Evolutionary conservation across 2,888 invertebrate genomes (phyloP).

Genomic region (Antheraea yamamai): DNA sequence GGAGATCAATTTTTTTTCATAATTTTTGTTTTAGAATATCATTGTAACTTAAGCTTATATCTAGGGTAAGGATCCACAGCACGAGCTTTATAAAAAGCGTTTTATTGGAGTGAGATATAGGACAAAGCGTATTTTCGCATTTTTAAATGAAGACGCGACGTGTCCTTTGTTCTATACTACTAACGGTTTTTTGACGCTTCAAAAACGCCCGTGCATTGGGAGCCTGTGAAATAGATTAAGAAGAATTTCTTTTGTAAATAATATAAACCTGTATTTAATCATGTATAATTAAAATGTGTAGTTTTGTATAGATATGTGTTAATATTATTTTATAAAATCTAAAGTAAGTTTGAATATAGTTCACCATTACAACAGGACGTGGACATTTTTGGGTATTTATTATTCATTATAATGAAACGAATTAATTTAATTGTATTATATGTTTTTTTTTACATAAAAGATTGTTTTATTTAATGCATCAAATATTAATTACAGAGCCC

Average conservation of each 20-base stretch:
- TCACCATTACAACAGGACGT: background rate
- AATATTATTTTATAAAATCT: conserved; percentile 4
- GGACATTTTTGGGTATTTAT: background rate
- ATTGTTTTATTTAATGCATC: background rate
- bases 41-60: background rate
- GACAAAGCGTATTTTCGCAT: background rate
- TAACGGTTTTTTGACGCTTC: background rate
- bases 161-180: background rate
- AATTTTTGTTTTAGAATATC: background rate
- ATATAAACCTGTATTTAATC: conserved; percentile 11
- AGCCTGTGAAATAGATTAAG: background rate
- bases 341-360: background rate
- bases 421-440: background rate
- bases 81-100: background rate
- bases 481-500: background rate
- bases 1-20: background rate
- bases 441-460: background rate
- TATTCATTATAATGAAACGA: background rate
- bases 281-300: conserved; percentile 5
- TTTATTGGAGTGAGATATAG: background rate
- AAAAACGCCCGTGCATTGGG: background rate
- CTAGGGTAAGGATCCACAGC: background rate
- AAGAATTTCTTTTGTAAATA: conserved; percentile 2
- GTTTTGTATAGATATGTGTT: conserved; percentile 9
- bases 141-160: background rate